phyloP scores from a whole-genome alignment of 2,888 invertebrate genomes.

The Elgonia sp. region DNA sequence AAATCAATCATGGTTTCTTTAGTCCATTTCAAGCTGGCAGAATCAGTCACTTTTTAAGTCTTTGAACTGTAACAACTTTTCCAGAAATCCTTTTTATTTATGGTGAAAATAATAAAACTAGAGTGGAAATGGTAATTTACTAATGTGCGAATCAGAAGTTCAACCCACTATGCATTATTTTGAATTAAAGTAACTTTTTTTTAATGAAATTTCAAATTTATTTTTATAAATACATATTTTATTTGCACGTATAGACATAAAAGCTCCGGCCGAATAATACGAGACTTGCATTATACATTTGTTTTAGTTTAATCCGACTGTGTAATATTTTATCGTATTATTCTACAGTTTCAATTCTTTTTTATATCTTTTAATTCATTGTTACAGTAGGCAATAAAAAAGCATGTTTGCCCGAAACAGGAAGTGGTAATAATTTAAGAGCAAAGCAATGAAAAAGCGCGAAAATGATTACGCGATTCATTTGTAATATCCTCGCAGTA shows the following conservation, averaged over 20 bases:
- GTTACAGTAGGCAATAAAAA: slow-evolving; percentile 39
- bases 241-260: not conserved
- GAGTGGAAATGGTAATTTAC: too few relatives aligned
- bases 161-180: too few relatives aligned
- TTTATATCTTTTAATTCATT: slow-evolving; percentile 46
- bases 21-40: slow-evolving; percentile 15
- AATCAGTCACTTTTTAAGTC: slow-evolving; percentile 18
- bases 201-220: not conserved
- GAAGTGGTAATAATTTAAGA: slow-evolving; percentile 36
- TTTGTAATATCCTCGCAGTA: slow-evolving; percentile 29
- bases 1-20: slow-evolving; percentile 50
- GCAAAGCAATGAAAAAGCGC: slow-evolving; percentile 10
- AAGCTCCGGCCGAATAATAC: not conserved
- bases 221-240: not conserved
- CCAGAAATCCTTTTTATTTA: not conserved
- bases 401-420: slow-evolving; percentile 37
- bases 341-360: slow-evolving; percentile 40
- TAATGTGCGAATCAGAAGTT: too few relatives aligned
- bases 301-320: slow-evolving; percentile 27
- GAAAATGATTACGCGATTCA: slow-evolving; percentile 47
- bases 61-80: not conserved
- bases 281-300: slow-evolving; percentile 20
- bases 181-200: too few relatives aligned
- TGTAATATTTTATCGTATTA: slow-evolving; percentile 35
- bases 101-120: too few relatives aligned